Base-by-base conservation (phyloP, 2,113 vertebrate species). In the Pogona vitticeps region DNA sequence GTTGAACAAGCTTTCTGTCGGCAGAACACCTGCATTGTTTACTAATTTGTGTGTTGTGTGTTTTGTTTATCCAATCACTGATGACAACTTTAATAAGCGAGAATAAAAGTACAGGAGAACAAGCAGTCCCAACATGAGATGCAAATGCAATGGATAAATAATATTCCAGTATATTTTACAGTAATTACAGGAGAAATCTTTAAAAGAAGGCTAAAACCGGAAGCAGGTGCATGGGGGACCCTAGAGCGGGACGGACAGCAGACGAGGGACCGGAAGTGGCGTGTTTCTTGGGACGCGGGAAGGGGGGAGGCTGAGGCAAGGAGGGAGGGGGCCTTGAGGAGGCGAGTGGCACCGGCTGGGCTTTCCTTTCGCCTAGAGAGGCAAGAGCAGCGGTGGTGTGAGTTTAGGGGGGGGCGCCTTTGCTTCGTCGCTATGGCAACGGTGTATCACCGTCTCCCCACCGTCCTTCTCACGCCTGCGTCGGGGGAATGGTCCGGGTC, bases 211-310 rank as follows among this genome's bases (percentile, higher is more conserved):
- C 18, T 6, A 10, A 21, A 17, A 12, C 38, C 38, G 78, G 85
- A 75, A 46, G n/a, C 65, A 3, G 63, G 23, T 65, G 12, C 83
- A 1, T 17, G 0, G 68, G 68, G 84, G 28, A 13, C 18, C 36
- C 36, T 9, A 40, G 0, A 31, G 3, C 15, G 21, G 17, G 0
- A 58, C 33, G 85, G 38, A n/a, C 77, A n/a, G 33, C 33, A 31
- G 67, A 2, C 8, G 61, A 75, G 6, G 68, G 56, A 81, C 68
- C 85, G 85, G 85, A 81, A 86, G 78, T 86, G 38, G 38, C n/a
- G 40, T 1, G 68, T 6, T 75, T 67, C 13, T 20, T 18, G 56
- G 21, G 14, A 2, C 14, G 38, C 56, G 52, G 21, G 40, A 9
- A 18, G 20, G 76, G 23, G 40, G 46, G 46, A 10, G 46, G 10